These are phyloP conservation scores for Perca schrenkii DNA, from an alignment of 2,113 vertebrate species.

Conservation along the genomic window DNA sequence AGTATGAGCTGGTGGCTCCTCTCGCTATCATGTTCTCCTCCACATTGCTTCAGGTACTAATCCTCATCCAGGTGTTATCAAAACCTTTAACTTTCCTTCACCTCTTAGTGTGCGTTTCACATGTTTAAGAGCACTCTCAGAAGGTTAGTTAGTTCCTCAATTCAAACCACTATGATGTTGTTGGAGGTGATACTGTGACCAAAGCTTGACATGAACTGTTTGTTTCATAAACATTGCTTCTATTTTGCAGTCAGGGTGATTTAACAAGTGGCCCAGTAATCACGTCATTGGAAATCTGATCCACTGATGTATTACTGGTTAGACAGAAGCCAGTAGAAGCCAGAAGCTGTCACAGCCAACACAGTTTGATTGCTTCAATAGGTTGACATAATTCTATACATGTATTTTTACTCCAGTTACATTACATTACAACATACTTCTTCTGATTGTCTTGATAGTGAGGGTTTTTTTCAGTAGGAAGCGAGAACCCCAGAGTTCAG, in stretches of 20 bases:
- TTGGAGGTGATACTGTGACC: neutral
- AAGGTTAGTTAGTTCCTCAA: constrained; percentile 17
- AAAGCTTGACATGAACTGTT: neutral
- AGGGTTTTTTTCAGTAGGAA: neutral
- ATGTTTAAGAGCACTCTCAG: neutral
- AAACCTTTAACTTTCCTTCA: neutral
- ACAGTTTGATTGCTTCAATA: neutral
- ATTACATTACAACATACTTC: neutral
- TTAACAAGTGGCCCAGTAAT: neutral
- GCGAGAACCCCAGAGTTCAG: neutral
- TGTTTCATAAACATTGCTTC: neutral
- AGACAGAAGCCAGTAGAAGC: neutral
- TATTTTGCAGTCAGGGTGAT: neutral
- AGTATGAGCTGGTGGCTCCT: constrained; percentile 92
- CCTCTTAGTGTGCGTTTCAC: neutral
- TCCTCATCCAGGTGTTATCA: neutral
- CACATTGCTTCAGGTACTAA: constrained; percentile 90
- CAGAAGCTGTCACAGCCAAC: too few relatives aligned
- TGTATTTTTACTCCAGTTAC: neutral
- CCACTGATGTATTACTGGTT: neutral
- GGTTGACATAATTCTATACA: neutral
- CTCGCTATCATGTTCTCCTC: constrained; percentile 94
- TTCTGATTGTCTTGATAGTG: neutral
- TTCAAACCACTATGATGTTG: neutral
- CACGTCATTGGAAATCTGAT: neutral